These are phyloP conservation scores for Melanocharis versteri DNA, from an alignment of 2,113 vertebrate species.

Conservation along the genomic window DNA sequence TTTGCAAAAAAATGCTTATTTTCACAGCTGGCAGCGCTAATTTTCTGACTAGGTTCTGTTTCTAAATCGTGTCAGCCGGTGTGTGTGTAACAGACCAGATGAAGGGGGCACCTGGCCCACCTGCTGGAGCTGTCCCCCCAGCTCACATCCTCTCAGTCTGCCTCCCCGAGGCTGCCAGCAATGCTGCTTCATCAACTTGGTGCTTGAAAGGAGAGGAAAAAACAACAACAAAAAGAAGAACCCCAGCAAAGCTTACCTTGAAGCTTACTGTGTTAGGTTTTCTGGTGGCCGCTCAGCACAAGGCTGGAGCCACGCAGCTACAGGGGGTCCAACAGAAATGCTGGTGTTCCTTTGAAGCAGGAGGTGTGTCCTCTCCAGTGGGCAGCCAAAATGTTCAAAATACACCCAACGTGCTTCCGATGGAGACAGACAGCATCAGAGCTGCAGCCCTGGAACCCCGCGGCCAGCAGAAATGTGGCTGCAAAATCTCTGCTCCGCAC, in stretches of 20 bases:
- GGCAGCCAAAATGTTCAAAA: not conserved
- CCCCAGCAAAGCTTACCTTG: not conserved
- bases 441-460: not conserved
- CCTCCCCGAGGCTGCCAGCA: not conserved
- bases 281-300: not conserved
- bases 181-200: fast-evolving
- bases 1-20: not conserved
- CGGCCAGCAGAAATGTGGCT: not conserved
- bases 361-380: fast-evolving
- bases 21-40: not conserved
- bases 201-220: not conserved
- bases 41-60: not conserved
- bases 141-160: not conserved
- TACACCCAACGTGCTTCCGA: fast-evolving
- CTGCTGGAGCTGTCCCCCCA: not conserved
- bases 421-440: not conserved
- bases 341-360: not conserved
- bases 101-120: not conserved
- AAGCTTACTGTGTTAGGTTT: not conserved
- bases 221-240: fast-evolving
- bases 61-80: not conserved
- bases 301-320: fast-evolving
- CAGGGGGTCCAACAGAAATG: not conserved
- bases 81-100: not conserved
- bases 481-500: not conserved